These are phyloP conservation scores for Lymantria monacha DNA, from an alignment of 2,888 invertebrate genomes.

Conservation along the genomic window DNA sequence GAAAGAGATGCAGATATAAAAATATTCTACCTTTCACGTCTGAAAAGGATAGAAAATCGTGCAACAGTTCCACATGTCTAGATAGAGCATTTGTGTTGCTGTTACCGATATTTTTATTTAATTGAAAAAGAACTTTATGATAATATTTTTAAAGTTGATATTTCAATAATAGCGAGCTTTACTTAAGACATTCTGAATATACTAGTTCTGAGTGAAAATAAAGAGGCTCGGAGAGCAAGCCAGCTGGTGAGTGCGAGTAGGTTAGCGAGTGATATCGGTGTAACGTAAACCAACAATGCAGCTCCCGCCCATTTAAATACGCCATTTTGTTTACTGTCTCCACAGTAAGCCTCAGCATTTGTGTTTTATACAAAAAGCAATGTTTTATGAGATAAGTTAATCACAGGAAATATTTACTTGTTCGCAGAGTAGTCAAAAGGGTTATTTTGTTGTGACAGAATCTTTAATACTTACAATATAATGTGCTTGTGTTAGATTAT, in stretches of 20 bases:
- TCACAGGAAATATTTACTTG: constrained; percentile 76
- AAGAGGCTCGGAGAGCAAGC: constrained; percentile 46
- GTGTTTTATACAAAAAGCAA: constrained; percentile 71
- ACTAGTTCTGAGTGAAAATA: constrained; percentile 60
- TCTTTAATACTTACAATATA: constrained; percentile 22
- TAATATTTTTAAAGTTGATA: constrained; percentile 32
- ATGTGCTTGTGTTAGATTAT: background rate
- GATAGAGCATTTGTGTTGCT: constrained; percentile 39
- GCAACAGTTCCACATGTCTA: constrained; percentile 72
- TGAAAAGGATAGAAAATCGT: constrained; percentile 60
- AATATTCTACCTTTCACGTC: constrained; percentile 48
- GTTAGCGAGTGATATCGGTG: constrained; percentile 50
- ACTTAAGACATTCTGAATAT: constrained; percentile 45
- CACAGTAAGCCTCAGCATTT: constrained; percentile 61
- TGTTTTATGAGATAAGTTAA: constrained; percentile 74
- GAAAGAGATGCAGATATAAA: constrained; percentile 68
- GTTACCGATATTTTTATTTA: constrained; percentile 19
- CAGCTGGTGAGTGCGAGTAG: constrained; percentile 54
- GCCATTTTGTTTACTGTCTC: constrained; percentile 81
- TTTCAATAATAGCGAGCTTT: constrained; percentile 16
- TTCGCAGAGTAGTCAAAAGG: constrained; percentile 54
- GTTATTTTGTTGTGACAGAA: constrained; percentile 20
- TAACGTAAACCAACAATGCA: constrained; percentile 66
- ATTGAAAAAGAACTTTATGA: constrained; percentile 31
- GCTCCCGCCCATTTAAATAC: constrained; percentile 82